Evolutionary conservation across 2,797 vertebrate genomes (phyloP).

Genomic region (Rhinophrynus dorsalis): DNA sequence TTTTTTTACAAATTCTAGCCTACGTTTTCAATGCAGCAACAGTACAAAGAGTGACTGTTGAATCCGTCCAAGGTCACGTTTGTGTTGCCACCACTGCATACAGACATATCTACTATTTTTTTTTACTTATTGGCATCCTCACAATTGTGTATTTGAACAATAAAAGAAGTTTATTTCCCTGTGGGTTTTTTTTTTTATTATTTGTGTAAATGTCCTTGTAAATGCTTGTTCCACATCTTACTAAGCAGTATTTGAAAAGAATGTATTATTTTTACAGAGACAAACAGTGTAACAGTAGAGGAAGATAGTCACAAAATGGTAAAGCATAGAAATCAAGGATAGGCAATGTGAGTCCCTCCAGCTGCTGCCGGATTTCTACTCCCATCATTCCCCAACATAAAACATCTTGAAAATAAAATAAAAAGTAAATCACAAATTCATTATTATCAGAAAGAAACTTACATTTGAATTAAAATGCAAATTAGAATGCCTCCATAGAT

Average conservation of each 20-base stretch:
- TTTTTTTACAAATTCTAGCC: background rate
- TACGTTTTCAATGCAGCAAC: background rate
- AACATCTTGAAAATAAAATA: no score
- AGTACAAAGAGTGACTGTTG: slow-evolving; percentile 3
- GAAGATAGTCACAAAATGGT: no score
- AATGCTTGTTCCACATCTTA: background rate
- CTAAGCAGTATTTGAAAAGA: background rate
- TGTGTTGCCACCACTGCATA: background rate
- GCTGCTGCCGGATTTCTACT: no score
- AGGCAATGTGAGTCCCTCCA: no score
- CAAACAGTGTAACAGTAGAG: background rate
- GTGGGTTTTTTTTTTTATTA: slow-evolving; percentile 13
- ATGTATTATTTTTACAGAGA: background rate
- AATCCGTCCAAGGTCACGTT: slow-evolving; percentile 14
- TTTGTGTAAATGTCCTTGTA: slow-evolving; percentile 14
- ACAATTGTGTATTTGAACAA: background rate
- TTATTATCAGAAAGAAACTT: no score
- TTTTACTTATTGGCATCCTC: background rate
- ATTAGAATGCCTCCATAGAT: no score
- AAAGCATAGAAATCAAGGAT: no score
- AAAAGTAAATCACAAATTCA: no score
- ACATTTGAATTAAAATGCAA: no score
- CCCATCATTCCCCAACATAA: no score
- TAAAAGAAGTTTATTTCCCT: background rate
- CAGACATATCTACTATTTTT: background rate